phyloP scores from a whole-genome alignment of 2,888 invertebrate genomes.

The Ophraella communa region DNA sequence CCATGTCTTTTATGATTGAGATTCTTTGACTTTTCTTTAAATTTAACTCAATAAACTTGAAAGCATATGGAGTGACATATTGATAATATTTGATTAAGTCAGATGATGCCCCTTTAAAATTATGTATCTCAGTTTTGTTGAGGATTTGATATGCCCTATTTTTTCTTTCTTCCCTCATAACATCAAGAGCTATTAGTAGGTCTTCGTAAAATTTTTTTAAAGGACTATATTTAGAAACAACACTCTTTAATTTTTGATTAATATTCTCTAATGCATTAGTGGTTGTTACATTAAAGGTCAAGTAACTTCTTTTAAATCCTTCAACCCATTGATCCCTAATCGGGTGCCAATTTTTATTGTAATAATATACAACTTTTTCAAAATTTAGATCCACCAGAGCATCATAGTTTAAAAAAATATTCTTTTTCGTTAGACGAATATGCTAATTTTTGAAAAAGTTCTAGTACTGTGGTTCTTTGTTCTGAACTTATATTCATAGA shows the following conservation, averaged over 20 bases:
- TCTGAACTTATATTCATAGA: neutral
- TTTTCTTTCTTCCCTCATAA: neutral
- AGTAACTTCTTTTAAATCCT: neutral
- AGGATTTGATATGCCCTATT: neutral
- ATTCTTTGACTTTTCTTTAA: too few relatives aligned
- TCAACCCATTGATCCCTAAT: neutral
- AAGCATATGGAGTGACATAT: too few relatives aligned
- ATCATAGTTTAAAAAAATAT: neutral
- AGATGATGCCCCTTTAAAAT: too few relatives aligned
- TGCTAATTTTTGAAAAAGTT: neutral
- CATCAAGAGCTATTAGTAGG: neutral
- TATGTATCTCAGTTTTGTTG: too few relatives aligned
- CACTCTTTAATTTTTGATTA: neutral
- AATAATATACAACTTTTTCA: neutral
- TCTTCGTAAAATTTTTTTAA: neutral
- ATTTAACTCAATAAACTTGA: too few relatives aligned
- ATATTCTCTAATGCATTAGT: neutral
- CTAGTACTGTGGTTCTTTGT: neutral
- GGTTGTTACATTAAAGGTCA: neutral
- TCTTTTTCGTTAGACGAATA: neutral
- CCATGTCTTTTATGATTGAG: too few relatives aligned
- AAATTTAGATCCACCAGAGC: neutral
- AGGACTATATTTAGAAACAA: neutral
- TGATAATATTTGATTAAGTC: too few relatives aligned
- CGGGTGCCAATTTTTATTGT: neutral